A percentile compares a stretch with the other conserved stretches of the same genome.
phyloP scores from a whole-genome alignment of 2,888 invertebrate species.

The Acrobasis suavella region DNA sequence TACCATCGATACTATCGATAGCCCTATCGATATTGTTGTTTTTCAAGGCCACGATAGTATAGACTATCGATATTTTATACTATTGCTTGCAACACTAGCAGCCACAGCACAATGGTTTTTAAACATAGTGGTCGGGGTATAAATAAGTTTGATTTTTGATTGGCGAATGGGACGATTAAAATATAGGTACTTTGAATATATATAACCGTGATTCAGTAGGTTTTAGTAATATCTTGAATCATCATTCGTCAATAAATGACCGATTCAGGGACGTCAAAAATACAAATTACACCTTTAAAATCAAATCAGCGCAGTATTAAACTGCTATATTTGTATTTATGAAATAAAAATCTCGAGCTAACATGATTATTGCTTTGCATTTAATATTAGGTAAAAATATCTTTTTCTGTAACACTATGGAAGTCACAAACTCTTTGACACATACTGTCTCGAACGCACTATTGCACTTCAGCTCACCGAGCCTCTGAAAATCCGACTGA shows the following conservation, averaged over 20 bases:
- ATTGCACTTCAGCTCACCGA: slow-evolving; percentile 8
- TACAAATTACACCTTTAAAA: background rate
- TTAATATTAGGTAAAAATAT: slow-evolving; percentile 17
- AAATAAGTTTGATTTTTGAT: slow-evolving; percentile 6
- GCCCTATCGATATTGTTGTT: no score
- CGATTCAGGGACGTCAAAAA: slow-evolving; percentile 11
- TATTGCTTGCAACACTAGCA: no score
- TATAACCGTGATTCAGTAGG: background rate
- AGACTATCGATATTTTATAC: no score
- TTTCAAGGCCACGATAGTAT: no score
- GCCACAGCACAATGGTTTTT: no score
- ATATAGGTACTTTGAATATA: background rate
- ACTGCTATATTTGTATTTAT: background rate
- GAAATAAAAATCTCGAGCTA: background rate
- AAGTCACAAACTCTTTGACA: slow-evolving; percentile 22
- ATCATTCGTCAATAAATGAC: background rate
- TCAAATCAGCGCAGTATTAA: slow-evolving; percentile 1
- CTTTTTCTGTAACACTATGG: slow-evolving; percentile 20
- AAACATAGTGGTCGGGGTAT: no score
- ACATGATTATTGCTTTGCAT: slow-evolving; percentile 19
- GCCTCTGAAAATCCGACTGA: slow-evolving; percentile 14
- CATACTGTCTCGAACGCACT: slow-evolving; percentile 19
- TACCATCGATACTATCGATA: no score
- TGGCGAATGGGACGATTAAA: background rate
- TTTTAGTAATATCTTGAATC: background rate